Conservation (phyloP, 2,888 invertebrate species). For the Melanophora roralis region DNA sequence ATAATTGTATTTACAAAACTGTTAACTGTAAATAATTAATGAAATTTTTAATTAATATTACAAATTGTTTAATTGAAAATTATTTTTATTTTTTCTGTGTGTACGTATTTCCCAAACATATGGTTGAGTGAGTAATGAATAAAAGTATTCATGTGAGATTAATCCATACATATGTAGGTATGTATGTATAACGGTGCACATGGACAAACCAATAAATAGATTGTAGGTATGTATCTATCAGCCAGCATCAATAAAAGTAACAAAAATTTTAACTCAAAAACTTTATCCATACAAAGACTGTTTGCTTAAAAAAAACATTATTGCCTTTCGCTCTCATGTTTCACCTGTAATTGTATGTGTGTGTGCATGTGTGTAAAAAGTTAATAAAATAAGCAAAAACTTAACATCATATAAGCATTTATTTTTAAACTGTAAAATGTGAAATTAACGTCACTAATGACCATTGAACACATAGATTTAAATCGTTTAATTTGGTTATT, state of each 20-base stretch:
- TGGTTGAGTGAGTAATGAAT: no score
- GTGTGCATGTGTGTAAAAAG: slow-evolving; percentile 25
- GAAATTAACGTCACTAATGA: slow-evolving; percentile 54
- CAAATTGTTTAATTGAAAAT: no score
- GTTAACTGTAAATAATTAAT: no score
- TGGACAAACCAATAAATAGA: neutral
- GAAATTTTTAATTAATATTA: no score
- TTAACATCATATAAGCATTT: slow-evolving; percentile 22
- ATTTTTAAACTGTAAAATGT: slow-evolving; percentile 36
- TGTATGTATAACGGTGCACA: neutral
- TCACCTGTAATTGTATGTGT: neutral
- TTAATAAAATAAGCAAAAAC: slow-evolving; percentile 32
- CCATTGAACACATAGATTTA: slow-evolving; percentile 48
- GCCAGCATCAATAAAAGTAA: neutral
- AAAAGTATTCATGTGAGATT: neutral
- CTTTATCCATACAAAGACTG: neutral
- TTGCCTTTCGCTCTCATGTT: neutral
- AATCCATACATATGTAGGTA: neutral
- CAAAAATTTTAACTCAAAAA: neutral
- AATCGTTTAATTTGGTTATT: slow-evolving; percentile 2
- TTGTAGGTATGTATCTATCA: no score
- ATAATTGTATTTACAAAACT: no score
- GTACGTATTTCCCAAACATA: no score
- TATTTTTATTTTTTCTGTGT: no score
- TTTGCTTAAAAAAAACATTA: slow-evolving; percentile 25